A percentile compares a stretch with the other conserved stretches of the same genome.
Evolutionary conservation across 2,113 vertebrate genomes (phyloP).

Genomic region (Eptatretus burgeri): DNA sequence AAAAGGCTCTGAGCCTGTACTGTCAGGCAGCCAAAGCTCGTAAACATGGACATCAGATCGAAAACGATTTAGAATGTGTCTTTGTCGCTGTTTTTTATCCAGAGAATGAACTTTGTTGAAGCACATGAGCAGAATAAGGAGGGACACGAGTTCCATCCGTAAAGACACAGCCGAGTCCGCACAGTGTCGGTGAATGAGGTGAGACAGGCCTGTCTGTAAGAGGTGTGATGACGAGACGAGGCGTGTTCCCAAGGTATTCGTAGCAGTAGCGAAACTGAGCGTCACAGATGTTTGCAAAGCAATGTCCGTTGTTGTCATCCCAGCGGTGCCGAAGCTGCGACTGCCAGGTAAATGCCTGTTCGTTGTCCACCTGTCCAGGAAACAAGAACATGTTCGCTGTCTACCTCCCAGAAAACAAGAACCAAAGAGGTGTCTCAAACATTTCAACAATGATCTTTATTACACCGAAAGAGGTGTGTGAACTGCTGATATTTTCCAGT

Average conservation of each 20-base stretch:
- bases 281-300: constrained; percentile 26
- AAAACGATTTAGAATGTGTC: no score
- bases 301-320: constrained; percentile 21
- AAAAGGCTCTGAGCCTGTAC: no score
- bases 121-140: no score
- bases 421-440: constrained; percentile 6
- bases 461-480: no score
- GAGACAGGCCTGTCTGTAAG: constrained; percentile 34
- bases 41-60: no score
- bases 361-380: constrained; percentile 19
- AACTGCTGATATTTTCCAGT: no score
- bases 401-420: constrained; percentile 7
- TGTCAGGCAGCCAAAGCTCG: no score
- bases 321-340: constrained; percentile 30
- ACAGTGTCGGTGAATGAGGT: no score
- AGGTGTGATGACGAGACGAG: constrained; percentile 29
- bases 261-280: constrained; percentile 37
- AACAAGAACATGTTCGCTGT: constrained; percentile 9
- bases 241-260: constrained; percentile 38
- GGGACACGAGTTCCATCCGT: no score
- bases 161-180: no score
- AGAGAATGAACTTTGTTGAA: no score
- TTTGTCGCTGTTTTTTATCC: background rate
- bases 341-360: constrained; percentile 27
- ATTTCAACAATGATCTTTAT: no score